Percentiles rank a stretch among this genome's conserved stretches.
Conservation (phyloP, 2,797 vertebrate species). For the Argentina silus region DNA sequence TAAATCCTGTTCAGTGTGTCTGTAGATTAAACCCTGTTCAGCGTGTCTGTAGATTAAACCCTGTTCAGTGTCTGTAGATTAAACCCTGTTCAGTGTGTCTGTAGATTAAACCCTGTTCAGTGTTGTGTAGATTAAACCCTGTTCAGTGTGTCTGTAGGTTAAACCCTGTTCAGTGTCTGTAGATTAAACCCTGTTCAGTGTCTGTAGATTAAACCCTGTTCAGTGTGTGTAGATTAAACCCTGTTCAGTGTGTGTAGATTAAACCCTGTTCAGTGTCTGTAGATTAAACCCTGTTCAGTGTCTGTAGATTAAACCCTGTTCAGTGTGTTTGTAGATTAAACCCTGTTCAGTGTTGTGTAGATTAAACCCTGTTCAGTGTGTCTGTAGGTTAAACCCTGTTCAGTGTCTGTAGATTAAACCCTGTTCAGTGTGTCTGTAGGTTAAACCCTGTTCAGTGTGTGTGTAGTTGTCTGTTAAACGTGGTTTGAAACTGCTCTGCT, state of each 20-base stretch:
- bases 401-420: background rate
- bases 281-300: conserved; percentile 70
- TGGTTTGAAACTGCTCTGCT: too few species aligned
- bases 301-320: conserved; percentile 65
- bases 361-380: background rate
- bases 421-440: too few species aligned
- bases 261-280: conserved; percentile 60
- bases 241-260: conserved; percentile 64
- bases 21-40: conserved; percentile 69
- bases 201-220: too few species aligned
- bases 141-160: background rate
- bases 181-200: too few species aligned
- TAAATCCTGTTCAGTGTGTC: too few species aligned
- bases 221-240: conserved; percentile 67
- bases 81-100: too few species aligned
- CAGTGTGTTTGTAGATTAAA: too few species aligned
- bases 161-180: too few species aligned
- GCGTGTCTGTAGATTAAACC: conserved; percentile 66
- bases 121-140: conserved; percentile 29
- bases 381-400: background rate
- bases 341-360: conserved; percentile 44
- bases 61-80: too few species aligned
- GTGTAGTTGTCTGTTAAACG: too few species aligned
- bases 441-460: too few species aligned
- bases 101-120: too few species aligned